Evolutionary conservation across 2,888 invertebrate genomes (phyloP), one percentile per base, ranked within the genome.

Genomic region (Platynereis dumerilii): DNA sequence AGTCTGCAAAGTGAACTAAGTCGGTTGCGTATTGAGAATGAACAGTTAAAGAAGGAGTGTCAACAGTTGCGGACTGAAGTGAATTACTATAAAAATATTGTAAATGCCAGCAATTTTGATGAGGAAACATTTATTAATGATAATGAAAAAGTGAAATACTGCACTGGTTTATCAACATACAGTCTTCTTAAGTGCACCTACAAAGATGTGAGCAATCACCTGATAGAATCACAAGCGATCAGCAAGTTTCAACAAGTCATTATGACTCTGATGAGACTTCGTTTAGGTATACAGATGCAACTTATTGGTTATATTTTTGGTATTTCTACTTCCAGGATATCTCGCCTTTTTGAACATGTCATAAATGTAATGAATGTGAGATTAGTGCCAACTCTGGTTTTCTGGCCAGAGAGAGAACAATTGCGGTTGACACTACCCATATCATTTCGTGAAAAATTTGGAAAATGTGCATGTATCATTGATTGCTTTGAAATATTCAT

Each of bases 221-320:
- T 70, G 2, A 58, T 20, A 24, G 45, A 20, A 15, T 52, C 20
- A 45, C 26, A 22, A 20, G 17, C 39, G 3, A 27, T 68, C 24
- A 60, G 61, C 26, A 66, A 62, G 34, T 69, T 71, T 64, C 57
- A 71, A 22, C 54, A 56, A n/a, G 12, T 68, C 1, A 20, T 68
- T 10, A 3, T 69, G 15, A 57, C 64, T 20, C 44, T 71, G 24
- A 68, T 71, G 66, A 66, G 58, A 22, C 53, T 71, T 1, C 28
- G 69, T n/a, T 39, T 68, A 12, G 68, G 69, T 56, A 34, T 68
- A 15, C 26, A 59, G 17, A 44, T 58, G 15, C 60, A 64, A 45
- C 57, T 59, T 39, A 44, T 67, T 1, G 63, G 58, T 34, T 68
- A 67, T 45, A 17, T 55, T 12, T 70, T 63, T 44, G 28, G 7